Percentiles rank a stretch among this genome's conserved stretches.
Conservation (phyloP, 2,797 vertebrate species). For the Orestias chungarensis region DNA sequence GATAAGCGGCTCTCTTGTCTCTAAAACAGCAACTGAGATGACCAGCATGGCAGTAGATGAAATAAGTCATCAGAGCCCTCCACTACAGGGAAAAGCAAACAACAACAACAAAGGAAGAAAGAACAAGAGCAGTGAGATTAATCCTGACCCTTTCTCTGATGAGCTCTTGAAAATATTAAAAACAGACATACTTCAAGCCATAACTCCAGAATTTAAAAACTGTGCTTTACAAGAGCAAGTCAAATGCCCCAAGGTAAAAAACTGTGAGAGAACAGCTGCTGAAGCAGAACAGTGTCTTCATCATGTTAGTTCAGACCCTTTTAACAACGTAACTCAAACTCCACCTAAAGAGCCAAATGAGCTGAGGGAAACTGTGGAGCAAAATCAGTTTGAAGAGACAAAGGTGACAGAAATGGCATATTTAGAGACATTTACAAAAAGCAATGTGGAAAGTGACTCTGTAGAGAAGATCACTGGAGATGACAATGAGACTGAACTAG, state of each 20-base stretch:
- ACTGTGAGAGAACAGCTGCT: conserved; percentile 44
- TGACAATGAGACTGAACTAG: conserved; percentile 57
- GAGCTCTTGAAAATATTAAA: conserved; percentile 72
- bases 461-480: conserved; percentile 46
- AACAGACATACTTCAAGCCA: conserved; percentile 75
- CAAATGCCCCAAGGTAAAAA: conserved; percentile 51
- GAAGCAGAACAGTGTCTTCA: conserved; percentile 51
- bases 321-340: conserved; percentile 39
- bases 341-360: conserved; percentile 48
- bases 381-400: conserved; percentile 24
- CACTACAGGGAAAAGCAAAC: conserved; percentile 66
- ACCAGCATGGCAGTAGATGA: conserved; percentile 43
- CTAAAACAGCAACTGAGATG: conserved; percentile 67
- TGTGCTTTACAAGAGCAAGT: conserved; percentile 45
- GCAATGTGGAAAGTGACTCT: conserved; percentile 39
- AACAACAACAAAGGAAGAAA: conserved; percentile 79
- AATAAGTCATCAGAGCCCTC: conserved; percentile 49
- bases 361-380: conserved; percentile 29
- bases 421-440: conserved; percentile 41
- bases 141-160: conserved; percentile 64
- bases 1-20: conserved; percentile 54
- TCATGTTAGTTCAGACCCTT: conserved; percentile 36
- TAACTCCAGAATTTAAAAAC: conserved; percentile 77
- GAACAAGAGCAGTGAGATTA: conserved; percentile 71
- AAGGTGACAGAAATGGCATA: conserved; percentile 50